Conservation (phyloP, 2,888 invertebrate genomes). For the Apodemia hepburni region DNA sequence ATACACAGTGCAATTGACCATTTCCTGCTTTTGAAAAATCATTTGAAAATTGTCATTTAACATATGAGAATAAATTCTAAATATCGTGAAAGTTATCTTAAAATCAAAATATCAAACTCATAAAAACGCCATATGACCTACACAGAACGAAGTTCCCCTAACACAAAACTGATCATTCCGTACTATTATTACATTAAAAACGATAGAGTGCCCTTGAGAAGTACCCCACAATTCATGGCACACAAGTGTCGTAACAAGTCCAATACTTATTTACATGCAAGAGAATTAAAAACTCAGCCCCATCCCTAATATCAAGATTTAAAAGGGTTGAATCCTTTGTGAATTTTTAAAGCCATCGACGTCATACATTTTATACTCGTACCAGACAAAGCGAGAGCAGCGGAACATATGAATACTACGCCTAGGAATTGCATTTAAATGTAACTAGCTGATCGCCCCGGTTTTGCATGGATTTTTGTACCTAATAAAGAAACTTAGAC, state of each 20-base stretch:
- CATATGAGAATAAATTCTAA: too few relatives aligned
- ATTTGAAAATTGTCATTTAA: too few relatives aligned
- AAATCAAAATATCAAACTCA: conserved; percentile 8
- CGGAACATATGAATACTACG: conserved; percentile 41
- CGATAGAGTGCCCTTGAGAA: conserved; percentile 71
- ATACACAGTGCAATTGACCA: too few relatives aligned
- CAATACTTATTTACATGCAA: conserved; percentile 76
- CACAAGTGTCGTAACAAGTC: conserved; percentile 76
- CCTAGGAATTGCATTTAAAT: background rate
- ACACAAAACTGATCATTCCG: conserved; percentile 56
- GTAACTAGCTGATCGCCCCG: too few relatives aligned
- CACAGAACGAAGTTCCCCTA: conserved; percentile 44
- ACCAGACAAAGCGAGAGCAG: conserved; percentile 55
- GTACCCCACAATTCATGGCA: conserved; percentile 64
- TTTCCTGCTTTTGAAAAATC: too few relatives aligned
- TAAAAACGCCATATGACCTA: conserved; percentile 14
- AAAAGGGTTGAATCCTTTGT: conserved; percentile 76
- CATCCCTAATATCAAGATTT: conserved; percentile 61
- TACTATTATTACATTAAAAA: conserved; percentile 72
- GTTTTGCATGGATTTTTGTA: too few relatives aligned
- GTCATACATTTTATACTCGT: conserved; percentile 48
- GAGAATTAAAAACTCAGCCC: conserved; percentile 69
- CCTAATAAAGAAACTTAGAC: too few relatives aligned
- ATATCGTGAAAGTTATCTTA: background rate
- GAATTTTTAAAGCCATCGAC: conserved; percentile 57